phyloP scores from a whole-genome alignment of 2,113 vertebrate species.

The Trogon surrucura region DNA sequence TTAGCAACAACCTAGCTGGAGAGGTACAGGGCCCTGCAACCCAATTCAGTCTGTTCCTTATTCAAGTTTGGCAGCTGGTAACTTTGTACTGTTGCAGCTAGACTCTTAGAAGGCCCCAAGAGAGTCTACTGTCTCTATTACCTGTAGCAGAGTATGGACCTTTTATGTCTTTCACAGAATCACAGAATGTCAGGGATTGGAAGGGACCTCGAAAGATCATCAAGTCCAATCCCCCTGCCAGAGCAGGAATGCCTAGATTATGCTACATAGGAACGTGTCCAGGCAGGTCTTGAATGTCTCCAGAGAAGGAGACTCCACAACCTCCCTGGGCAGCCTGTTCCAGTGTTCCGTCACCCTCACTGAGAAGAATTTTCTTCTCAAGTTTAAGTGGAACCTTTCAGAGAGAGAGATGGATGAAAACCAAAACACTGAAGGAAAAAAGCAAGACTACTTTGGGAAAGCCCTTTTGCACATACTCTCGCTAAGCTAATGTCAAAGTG shows the following conservation, averaged over 20 bases:
- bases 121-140: neutral
- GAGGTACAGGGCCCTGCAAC: neutral
- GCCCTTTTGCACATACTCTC: neutral
- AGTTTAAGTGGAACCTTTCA: no score
- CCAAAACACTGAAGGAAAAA: neutral
- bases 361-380: no score
- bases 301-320: no score
- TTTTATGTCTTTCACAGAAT: neutral
- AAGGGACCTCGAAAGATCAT: no score
- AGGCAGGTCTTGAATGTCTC: no score
- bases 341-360: no score
- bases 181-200: no score
- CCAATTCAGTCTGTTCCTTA: neutral
- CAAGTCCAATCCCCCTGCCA: no score
- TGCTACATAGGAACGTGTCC: no score
- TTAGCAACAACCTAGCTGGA: neutral
- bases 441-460: neutral
- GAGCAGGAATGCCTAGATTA: no score
- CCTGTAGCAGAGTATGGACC: neutral
- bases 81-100: neutral
- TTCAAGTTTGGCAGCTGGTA: neutral
- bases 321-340: no score
- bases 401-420: neutral
- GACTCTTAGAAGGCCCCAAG: neutral
- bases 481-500: neutral